These are phyloP conservation scores for Condylura cristata DNA, from an alignment of 2,113 vertebrate genomes.

Conservation along the genomic window DNA sequence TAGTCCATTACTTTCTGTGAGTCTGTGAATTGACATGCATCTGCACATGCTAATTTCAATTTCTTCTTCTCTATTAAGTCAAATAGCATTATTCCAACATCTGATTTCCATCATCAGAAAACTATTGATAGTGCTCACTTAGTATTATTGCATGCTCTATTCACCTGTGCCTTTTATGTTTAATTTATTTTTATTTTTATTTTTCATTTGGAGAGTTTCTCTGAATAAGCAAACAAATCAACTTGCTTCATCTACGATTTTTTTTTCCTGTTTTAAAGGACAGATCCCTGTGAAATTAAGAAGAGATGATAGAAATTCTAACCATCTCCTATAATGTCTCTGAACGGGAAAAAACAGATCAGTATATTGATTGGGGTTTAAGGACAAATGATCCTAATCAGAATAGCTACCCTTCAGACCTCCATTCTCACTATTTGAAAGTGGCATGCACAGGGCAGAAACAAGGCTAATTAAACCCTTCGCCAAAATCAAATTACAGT, in stretches of 20 bases:
- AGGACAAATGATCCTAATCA: background rate
- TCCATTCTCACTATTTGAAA: background rate
- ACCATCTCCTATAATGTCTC: background rate
- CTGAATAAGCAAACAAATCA: background rate
- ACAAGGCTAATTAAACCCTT: background rate
- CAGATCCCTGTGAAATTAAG: background rate
- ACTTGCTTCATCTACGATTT: background rate
- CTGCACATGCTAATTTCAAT: background rate
- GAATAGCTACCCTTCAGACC: background rate
- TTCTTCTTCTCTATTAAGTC: background rate
- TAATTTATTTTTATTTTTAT: background rate
- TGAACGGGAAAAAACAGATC: background rate
- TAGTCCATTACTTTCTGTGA: too few species aligned
- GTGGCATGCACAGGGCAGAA: background rate
- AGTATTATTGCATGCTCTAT: background rate
- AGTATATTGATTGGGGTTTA: background rate
- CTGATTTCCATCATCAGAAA: background rate
- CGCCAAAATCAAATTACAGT: background rate
- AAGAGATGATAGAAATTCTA: background rate
- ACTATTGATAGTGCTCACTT: background rate
- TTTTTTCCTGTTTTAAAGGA: constrained; percentile 27
- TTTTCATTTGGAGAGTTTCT: background rate
- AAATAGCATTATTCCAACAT: background rate
- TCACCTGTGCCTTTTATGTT: background rate
- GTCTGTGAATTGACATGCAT: background rate